Percentiles rank a stretch among this genome's conserved stretches.
Evolutionary conservation across 2,797 vertebrate genomes (phyloP).

Genomic region (Crenichthys baileyi): DNA sequence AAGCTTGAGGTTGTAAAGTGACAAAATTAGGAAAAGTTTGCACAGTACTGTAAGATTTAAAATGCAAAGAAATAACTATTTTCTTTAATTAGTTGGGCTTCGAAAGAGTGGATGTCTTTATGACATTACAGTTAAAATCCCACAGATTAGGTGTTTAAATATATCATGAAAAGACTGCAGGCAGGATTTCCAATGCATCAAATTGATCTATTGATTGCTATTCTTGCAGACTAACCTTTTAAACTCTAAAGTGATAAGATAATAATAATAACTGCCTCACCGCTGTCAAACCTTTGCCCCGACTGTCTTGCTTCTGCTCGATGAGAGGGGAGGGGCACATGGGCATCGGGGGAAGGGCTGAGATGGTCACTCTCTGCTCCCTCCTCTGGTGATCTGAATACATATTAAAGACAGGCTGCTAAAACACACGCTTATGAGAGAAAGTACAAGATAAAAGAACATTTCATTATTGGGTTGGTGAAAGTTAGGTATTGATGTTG

Average conservation of each 20-base stretch:
- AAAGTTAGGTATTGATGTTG: background rate
- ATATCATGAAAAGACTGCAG: no score
- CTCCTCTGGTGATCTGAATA: conserved; percentile 66
- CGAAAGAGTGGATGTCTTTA: background rate
- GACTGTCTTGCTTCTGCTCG: conserved; percentile 75
- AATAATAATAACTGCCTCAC: conserved; percentile 74
- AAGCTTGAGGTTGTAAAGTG: background rate
- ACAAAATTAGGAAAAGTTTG: background rate
- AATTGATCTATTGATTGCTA: background rate
- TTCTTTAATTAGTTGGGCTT: background rate
- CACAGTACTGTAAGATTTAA: background rate
- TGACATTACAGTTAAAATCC: background rate
- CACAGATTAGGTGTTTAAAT: background rate
- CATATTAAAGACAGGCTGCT: background rate
- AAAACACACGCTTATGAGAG: background rate
- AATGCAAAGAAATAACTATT: background rate
- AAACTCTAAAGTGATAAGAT: background rate
- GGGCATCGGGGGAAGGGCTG: conserved; percentile 85
- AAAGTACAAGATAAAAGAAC: background rate
- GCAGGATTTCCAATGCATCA: background rate
- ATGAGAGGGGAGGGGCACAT: conserved; percentile 80
- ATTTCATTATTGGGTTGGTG: background rate
- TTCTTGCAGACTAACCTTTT: background rate
- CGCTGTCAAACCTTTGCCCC: conserved; percentile 77
- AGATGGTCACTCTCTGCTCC: conserved; percentile 84